Conservation (phyloP, 2,888 invertebrate genomes). For the Abrostola tripartita region DNA sequence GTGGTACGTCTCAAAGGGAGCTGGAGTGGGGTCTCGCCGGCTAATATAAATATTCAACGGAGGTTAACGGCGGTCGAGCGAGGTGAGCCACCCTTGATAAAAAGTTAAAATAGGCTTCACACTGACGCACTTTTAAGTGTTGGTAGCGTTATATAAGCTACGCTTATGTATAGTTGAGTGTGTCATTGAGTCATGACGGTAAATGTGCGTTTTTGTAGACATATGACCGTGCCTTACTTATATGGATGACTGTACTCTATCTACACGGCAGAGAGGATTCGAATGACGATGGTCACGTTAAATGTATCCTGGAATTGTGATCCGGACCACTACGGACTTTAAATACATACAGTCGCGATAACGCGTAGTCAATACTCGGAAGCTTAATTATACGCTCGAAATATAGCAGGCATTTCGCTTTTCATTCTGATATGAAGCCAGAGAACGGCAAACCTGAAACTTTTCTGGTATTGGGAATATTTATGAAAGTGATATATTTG, state of each 20-base stretch:
- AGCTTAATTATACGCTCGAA: too few relatives aligned
- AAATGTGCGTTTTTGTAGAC: not conserved
- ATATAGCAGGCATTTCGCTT: too few relatives aligned
- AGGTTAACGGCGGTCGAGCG: constrained; percentile 70
- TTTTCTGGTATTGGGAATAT: too few relatives aligned
- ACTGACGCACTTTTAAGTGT: constrained; percentile 46
- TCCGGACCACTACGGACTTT: too few relatives aligned
- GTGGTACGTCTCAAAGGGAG: constrained; percentile 57
- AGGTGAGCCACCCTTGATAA: constrained; percentile 66
- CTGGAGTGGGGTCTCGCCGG: constrained; percentile 54
- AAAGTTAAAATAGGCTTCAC: constrained; percentile 66
- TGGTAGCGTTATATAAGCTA: constrained; percentile 35
- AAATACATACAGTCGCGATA: too few relatives aligned
- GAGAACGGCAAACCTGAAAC: too few relatives aligned
- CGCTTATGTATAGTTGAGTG: constrained; percentile 12
- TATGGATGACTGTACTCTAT: not conserved
- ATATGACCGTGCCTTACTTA: not conserved
- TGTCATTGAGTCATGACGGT: not conserved
- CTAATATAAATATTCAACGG: constrained; percentile 78
- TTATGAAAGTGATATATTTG: too few relatives aligned
- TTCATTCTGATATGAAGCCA: too few relatives aligned
- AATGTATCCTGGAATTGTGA: too few relatives aligned
- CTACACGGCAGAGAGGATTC: too few relatives aligned
- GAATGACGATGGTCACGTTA: too few relatives aligned
- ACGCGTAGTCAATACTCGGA: too few relatives aligned